Conservation (phyloP, 2,797 vertebrate genomes). For the Girardinus metallicus region DNA sequence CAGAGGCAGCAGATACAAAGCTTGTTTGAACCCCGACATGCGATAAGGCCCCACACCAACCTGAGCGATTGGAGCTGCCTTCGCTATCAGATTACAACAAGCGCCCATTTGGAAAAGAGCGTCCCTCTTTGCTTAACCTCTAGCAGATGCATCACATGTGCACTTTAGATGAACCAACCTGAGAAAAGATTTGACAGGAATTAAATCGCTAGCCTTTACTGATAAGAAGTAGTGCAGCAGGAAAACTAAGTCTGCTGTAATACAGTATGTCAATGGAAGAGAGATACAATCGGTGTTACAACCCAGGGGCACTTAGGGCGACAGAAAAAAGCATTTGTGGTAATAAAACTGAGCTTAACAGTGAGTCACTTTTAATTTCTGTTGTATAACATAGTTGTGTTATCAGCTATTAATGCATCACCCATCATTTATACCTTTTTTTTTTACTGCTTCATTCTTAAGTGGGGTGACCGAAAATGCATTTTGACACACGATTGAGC, state of each 20-base stretch:
- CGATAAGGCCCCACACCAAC: constrained; percentile 62
- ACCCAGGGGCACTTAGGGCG: constrained; percentile 48
- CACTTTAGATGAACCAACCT: constrained; percentile 45
- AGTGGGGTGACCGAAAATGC: constrained; percentile 56
- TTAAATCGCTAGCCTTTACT: constrained; percentile 16
- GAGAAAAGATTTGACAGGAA: constrained; percentile 7
- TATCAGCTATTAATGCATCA: constrained; percentile 59
- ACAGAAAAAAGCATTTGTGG: constrained; percentile 57
- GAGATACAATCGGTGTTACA: constrained; percentile 60
- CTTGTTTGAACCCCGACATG: constrained; percentile 51
- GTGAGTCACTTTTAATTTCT: constrained; percentile 58
- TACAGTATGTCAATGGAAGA: constrained; percentile 45
- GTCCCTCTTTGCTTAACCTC: constrained; percentile 46
- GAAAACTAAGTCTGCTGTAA: constrained; percentile 44
- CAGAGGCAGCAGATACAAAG: constrained; percentile 59
- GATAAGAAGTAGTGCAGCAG: constrained; percentile 59
- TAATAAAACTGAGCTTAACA: constrained; percentile 68
- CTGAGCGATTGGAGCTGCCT: constrained; percentile 56
- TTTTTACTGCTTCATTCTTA: constrained; percentile 52
- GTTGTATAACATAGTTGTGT: constrained; percentile 51
- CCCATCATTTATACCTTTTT: constrained; percentile 36
- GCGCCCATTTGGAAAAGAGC: constrained; percentile 57
- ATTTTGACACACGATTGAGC: constrained; percentile 56
- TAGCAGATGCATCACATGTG: constrained; percentile 37
- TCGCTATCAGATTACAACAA: constrained; percentile 67